Percentiles rank a stretch among this genome's conserved stretches.
Conservation (phyloP, 1,140 invertebrate genomes). For the Cylas formicarius region DNA sequence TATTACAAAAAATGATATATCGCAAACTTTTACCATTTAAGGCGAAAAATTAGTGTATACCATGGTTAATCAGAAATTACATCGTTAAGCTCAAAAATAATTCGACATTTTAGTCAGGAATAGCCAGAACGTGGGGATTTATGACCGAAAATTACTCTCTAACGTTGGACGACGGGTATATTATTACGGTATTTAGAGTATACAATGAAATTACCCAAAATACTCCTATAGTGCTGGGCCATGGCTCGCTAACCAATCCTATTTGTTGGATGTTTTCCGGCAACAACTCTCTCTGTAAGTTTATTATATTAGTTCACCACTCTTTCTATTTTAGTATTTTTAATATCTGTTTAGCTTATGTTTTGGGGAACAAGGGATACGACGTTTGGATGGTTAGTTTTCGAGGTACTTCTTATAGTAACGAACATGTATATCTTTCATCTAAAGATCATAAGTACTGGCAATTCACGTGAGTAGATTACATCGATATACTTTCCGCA, state of each 20-base stretch:
- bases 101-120: too few species aligned
- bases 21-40: too few species aligned
- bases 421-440: conserved; percentile 6
- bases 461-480: conserved; percentile 13
- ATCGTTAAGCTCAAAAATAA: too few species aligned
- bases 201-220: neutral
- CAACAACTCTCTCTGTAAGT: neutral
- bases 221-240: neutral
- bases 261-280: neutral
- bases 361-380: conserved; percentile 14
- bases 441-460: conserved; percentile 8
- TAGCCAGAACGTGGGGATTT: neutral
- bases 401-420: conserved; percentile 11
- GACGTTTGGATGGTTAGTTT: conserved; percentile 17
- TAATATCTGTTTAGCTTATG: conserved; percentile 3
- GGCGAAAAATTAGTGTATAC: too few species aligned
- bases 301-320: too few species aligned
- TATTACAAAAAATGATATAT: too few species aligned
- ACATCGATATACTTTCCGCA: too few species aligned
- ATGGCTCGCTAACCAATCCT: neutral
- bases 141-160: neutral
- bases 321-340: neutral
- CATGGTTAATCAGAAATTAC: too few species aligned
- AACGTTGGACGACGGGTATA: neutral
- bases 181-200: neutral